Evolutionary conservation across 2,113 vertebrate species (phyloP), one percentile per base, ranked within the genome.

Genomic region (Tetrax tetrax): DNA sequence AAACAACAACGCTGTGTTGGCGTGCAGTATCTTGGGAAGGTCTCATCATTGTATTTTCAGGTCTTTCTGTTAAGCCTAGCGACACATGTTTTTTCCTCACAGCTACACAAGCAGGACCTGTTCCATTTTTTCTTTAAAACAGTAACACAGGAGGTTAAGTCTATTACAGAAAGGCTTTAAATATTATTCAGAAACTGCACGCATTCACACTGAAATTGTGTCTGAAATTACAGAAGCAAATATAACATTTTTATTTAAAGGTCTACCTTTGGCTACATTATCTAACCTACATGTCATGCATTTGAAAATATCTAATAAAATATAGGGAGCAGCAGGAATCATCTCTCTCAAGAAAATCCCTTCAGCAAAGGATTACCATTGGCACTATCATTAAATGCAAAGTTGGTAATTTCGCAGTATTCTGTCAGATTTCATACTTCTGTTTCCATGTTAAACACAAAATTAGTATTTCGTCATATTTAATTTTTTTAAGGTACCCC

Each of bases 1-100:
- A 23, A 50, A n/a, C 25, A 48, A 35, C 54, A 25, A 15, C 0
- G 0, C 33, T 14, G 20, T 3, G 19, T 9, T 8, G 33, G 24
- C 2, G 2, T 14, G 21, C 21, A 64, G 3, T 35, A 56, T 19
- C 61, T 57, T 31, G 28, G 41, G 45, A 69, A 85, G 33, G 24
- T 35, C 29, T 93, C 28, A 9, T 4, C 43, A 14, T 25, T 16
- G 1, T 14, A 38, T 68, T 80, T 70, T 61, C 27, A 37, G 14
- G 19, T 18, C 22, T 10, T 65, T 33, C 63, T 64, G 5, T 43
- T 65, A 53, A 86, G 76, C 12, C n/a, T 2, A 45, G 12, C 33
- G 31, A 80, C 11, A 6, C 20, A 2, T 33, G 18, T 60, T 38
- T 70, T 57, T 33, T 37, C 41, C 27, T 27, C 45, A 23, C 24